Percentiles rank a stretch among this genome's conserved stretches.
Evolutionary conservation across 2,797 vertebrate genomes (phyloP).

Genomic region (Sebastes hubbsi): DNA sequence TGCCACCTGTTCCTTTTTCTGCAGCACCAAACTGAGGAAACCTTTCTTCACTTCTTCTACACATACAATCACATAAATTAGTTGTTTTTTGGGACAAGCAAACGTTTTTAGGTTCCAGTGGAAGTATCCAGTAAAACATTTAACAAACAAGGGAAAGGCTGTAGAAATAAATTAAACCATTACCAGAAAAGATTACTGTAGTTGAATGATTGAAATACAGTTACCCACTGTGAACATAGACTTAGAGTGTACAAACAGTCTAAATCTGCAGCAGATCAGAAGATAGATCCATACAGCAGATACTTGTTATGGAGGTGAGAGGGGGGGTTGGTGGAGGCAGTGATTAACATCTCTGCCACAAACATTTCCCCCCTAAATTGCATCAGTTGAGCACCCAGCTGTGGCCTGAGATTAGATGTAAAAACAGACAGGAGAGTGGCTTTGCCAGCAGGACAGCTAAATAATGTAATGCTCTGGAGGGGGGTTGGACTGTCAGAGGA

Average conservation of each 20-base stretch:
- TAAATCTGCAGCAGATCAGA: slow-evolving; percentile 22
- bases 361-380: slow-evolving; percentile 48
- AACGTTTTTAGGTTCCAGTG: background rate
- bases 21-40: background rate
- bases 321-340: background rate
- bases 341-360: slow-evolving; percentile 51
- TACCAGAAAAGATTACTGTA: background rate
- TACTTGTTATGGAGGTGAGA: background rate
- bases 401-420: slow-evolving; percentile 59
- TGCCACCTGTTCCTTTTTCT: background rate
- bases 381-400: slow-evolving; percentile 52
- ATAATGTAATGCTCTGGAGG: slow-evolving; percentile 25
- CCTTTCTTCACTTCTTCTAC: no score
- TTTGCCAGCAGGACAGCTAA: slow-evolving; percentile 28
- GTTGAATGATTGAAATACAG: background rate
- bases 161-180: background rate
- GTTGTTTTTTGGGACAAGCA: background rate
- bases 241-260: background rate
- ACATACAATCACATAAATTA: background rate
- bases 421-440: slow-evolving; percentile 38
- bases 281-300: slow-evolving; percentile 21
- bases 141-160: background rate
- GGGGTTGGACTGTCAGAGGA: background rate
- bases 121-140: background rate
- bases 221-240: background rate